Conservation (phyloP, 2,797 vertebrate genomes). For the Mus minutoides region DNA sequence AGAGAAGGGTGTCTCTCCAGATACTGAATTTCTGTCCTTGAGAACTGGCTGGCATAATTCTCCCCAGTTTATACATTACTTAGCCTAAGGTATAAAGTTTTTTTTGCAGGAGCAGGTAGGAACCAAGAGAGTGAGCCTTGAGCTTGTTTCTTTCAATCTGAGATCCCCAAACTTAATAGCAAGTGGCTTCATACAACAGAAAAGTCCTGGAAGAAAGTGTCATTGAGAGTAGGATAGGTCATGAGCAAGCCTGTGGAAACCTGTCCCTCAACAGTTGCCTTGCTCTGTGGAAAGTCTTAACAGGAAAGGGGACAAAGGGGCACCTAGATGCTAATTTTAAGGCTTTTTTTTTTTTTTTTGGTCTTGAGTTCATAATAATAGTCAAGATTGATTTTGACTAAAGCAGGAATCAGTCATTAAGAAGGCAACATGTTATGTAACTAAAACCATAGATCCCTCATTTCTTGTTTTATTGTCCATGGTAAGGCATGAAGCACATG, state of each 20-base stretch:
- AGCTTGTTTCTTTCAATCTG: conserved; percentile 46
- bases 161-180: conserved; percentile 47
- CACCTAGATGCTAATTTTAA: conserved; percentile 14
- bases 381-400: conserved; percentile 53
- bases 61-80: background rate
- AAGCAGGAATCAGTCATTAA: conserved; percentile 61
- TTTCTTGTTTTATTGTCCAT: conserved; percentile 65
- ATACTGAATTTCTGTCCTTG: background rate
- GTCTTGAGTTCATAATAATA: conserved; percentile 25
- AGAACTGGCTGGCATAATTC: background rate
- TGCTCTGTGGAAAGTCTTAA: background rate
- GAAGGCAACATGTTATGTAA: conserved; percentile 43
- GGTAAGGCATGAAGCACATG: conserved; percentile 15
- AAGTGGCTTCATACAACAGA: background rate
- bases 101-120: background rate
- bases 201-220: conserved; percentile 10
- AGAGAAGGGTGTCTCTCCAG: background rate
- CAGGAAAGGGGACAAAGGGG: background rate
- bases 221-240: background rate
- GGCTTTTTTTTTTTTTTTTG: conserved; percentile 48
- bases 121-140: background rate
- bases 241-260: background rate
- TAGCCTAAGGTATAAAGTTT: background rate
- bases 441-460: conserved; percentile 57
- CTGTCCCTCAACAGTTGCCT: background rate